Base-by-base conservation (phyloP, 1,140 invertebrate species). In the Muscidifurax raptorellus region DNA sequence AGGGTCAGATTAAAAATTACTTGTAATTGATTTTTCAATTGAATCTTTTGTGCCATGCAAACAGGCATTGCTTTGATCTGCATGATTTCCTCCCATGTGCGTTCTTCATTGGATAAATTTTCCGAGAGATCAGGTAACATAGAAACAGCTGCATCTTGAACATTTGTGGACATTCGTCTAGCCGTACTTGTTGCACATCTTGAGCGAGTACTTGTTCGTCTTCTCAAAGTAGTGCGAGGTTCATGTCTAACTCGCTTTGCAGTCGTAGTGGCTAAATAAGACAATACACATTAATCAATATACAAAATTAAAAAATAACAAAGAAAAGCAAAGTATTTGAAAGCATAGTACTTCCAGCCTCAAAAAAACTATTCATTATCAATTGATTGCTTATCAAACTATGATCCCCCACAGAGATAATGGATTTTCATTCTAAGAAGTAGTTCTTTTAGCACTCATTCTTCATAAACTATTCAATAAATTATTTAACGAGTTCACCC, bases 61-160 rank as follows among this genome's bases (percentile, higher is more conserved):
- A 97, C 94, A 4, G 97, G 96, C 95, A 97, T 95, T 0, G 96
- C 94, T 90, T 97, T 97, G 44, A 97, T 97, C 88, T 96, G 95
- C 95, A 96, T 96, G 59, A 97, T 96, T 93, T 97, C 96, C 88
- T 97, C 96, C 96, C 96, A 97, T 12, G 96, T 96, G 13, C 96
- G 94, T 90, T 97, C 96, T 91, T 97, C 97, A 87, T 97, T 97
- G 9, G 96, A 96, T 69, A 96, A 92, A 91, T 96, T 96, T 91
- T 97, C 96, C 22, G 96, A 96, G 9, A 97, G 91, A 92, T 97
- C 96, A 1, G 96, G 96, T 82, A 97, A 87, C 95, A 96, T 96
- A 0, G 96, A 95, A 3, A 96, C 94, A 86, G 96, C 95, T 79
- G 95, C 95, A 90, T 97, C 96, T 28, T 95, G 93, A 87, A 95